Evolutionary conservation across 2,888 invertebrate genomes (phyloP).

Genomic region (Frankliniella intonsa): DNA sequence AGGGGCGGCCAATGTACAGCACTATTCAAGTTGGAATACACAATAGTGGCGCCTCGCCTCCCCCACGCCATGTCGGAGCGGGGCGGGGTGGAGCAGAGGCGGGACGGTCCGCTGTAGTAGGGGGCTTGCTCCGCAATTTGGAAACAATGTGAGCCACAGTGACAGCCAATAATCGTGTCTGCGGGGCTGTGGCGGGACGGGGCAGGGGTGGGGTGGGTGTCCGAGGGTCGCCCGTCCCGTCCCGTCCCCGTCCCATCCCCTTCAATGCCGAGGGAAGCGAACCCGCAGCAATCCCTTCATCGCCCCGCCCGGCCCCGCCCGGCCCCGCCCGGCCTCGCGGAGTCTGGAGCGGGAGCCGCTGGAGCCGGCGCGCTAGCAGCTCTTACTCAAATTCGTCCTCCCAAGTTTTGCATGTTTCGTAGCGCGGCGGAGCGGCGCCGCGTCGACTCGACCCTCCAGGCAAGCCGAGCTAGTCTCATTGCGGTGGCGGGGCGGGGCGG

Average conservation of each 20-base stretch:
- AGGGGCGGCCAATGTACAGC: neutral
- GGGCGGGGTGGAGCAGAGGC: neutral
- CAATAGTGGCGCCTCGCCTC: neutral
- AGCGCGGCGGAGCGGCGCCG: neutral
- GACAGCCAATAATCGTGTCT: conserved; percentile 19
- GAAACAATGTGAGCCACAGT: conserved; percentile 21
- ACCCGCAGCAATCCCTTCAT: too few species aligned
- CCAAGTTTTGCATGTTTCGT: neutral
- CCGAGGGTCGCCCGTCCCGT: neutral
- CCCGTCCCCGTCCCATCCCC: too few species aligned
- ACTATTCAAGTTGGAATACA: conserved; percentile 1
- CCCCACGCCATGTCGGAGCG: neutral
- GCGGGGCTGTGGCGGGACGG: neutral
- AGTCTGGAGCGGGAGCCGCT: neutral
- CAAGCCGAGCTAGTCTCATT: neutral
- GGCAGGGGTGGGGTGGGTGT: neutral
- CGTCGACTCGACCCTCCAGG: neutral
- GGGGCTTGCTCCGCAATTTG: neutral
- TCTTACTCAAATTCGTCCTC: neutral
- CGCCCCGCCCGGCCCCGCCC: too few species aligned
- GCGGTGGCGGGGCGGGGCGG: neutral
- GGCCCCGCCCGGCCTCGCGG: neutral
- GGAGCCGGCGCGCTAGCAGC: neutral
- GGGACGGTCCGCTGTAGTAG: neutral
- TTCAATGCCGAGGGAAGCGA: too few species aligned